A percentile compares a stretch with the other conserved stretches of the same genome.
These are phyloP conservation scores for Mastacembelus armatus DNA, from an alignment of 2,797 vertebrate species.

Conservation along the genomic window DNA sequence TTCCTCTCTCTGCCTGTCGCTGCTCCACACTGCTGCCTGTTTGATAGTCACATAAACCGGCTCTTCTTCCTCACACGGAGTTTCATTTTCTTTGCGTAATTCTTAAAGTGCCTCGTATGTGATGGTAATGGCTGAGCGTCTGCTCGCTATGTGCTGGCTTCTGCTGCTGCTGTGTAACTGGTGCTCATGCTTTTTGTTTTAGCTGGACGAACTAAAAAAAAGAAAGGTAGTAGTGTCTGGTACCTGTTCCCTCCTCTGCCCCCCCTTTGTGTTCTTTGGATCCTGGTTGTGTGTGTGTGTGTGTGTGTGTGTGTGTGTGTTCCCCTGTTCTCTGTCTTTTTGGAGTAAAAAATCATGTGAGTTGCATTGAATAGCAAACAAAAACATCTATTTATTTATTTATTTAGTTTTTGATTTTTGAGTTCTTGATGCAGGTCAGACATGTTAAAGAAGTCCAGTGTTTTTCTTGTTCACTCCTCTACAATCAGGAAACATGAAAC, in stretches of 20 bases:
- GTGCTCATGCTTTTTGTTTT: slow-evolving; percentile 84
- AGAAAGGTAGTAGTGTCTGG: slow-evolving; percentile 82
- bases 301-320: slow-evolving; percentile 24
- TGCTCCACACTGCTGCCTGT: slow-evolving; percentile 50
- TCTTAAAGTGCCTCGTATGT: slow-evolving; percentile 46
- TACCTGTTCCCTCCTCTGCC: slow-evolving; percentile 21
- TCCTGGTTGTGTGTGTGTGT: slow-evolving; percentile 5
- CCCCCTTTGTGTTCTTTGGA: slow-evolving; percentile 11
- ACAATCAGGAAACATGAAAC: not conserved
- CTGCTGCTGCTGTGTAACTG: slow-evolving; percentile 73
- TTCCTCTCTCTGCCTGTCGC: slow-evolving; percentile 43
- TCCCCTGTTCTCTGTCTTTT: slow-evolving; percentile 7
- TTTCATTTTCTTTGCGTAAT: slow-evolving; percentile 55
- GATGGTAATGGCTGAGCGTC: slow-evolving; percentile 53
- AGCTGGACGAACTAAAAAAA: slow-evolving; percentile 86
- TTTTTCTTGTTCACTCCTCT: not conserved
- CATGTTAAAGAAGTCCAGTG: no score
- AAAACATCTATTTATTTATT: not conserved
- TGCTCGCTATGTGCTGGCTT: slow-evolving; percentile 43
- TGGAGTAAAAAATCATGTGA: slow-evolving; percentile 26
- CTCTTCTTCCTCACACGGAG: slow-evolving; percentile 37
- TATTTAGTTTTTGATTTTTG: not conserved
- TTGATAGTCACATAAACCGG: slow-evolving; percentile 49
- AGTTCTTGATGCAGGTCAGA: not conserved
- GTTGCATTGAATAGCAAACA: slow-evolving; percentile 59